phyloP scores from a whole-genome alignment of 2,797 vertebrate genomes.

The Sebastes aleutianus region DNA sequence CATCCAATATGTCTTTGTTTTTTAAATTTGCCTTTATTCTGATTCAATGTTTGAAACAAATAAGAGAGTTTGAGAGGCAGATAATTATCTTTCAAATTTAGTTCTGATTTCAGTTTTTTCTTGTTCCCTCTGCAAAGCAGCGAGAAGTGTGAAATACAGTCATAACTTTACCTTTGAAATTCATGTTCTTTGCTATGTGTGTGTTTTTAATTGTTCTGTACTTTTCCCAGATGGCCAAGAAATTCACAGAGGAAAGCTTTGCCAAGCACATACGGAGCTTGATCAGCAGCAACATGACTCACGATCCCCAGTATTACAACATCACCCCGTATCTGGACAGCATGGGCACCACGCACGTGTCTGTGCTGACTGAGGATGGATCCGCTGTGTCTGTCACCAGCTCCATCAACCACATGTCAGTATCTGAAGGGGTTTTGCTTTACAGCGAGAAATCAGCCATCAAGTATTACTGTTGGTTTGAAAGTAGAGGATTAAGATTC shows the following conservation, averaged over 20 bases:
- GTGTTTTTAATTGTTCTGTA: background rate
- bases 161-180: background rate
- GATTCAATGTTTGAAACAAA: background rate
- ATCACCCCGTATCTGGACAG: constrained; percentile 46
- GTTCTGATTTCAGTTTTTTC: background rate
- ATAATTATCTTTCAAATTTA: background rate
- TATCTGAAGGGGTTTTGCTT: constrained; percentile 18
- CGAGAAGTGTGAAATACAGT: background rate
- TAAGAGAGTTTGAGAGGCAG: background rate
- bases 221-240: constrained; percentile 49
- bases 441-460: background rate
- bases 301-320: constrained; percentile 80
- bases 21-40: background rate
- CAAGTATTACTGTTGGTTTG: background rate
- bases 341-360: constrained; percentile 89
- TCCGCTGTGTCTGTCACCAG: constrained; percentile 92
- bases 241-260: constrained; percentile 73
- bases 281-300: constrained; percentile 76
- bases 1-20: background rate
- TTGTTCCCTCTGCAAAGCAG: background rate
- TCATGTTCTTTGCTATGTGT: background rate
- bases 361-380: constrained; percentile 87
- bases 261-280: constrained; percentile 65
- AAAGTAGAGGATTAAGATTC: constrained; percentile 5
- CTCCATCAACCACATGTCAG: constrained; percentile 93